Percentiles rank a stretch among this genome's conserved stretches.
Evolutionary conservation across 2,113 vertebrate species (phyloP).

Genomic region (Okapia johnstoni): DNA sequence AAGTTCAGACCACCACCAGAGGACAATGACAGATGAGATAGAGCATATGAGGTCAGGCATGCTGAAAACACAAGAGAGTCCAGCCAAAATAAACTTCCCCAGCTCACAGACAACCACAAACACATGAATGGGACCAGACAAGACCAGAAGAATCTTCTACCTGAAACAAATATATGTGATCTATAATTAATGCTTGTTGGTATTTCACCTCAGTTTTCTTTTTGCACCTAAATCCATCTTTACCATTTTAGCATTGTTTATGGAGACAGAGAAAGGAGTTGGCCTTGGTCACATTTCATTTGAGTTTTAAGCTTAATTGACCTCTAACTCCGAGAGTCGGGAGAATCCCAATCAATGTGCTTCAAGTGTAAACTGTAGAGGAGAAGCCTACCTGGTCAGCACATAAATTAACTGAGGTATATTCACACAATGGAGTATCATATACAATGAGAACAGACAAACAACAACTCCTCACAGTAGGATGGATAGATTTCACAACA

Average conservation of each 20-base stretch:
- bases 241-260: not conserved
- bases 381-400: not conserved
- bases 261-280: not conserved
- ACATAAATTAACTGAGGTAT: not conserved
- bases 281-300: not conserved
- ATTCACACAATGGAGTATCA: not conserved
- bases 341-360: not conserved
- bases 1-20: not conserved
- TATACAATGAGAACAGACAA: not conserved
- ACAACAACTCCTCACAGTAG: not conserved
- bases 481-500: not conserved
- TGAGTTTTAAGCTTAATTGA: not conserved
- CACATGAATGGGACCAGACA: not conserved
- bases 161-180: not conserved
- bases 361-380: not conserved
- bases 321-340: not conserved
- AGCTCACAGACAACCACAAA: not conserved
- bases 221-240: not conserved
- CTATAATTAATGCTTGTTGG: not conserved
- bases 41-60: not conserved
- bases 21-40: not conserved
- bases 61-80: not conserved
- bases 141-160: not conserved
- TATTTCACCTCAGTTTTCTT: not conserved
- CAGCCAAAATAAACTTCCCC: not conserved